These are phyloP conservation scores for Bradypodion ventrale DNA, from an alignment of 2,797 vertebrate genomes.

Conservation along the genomic window DNA sequence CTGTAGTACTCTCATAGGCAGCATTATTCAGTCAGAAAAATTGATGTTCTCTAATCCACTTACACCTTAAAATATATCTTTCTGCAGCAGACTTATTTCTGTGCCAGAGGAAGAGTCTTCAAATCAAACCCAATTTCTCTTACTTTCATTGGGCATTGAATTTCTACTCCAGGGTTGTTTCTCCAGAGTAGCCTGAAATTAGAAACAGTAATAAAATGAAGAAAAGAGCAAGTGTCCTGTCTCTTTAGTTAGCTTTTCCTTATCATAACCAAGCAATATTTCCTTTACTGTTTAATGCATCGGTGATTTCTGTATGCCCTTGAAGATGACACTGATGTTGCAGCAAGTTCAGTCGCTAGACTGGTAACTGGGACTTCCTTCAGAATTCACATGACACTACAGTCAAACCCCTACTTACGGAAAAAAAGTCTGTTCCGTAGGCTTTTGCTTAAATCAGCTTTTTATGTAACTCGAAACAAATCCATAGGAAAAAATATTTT, in stretches of 20 bases:
- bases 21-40: neutral
- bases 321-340: no score
- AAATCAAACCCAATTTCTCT: neutral
- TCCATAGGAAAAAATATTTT: no score
- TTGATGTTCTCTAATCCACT: neutral
- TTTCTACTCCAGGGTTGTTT: neutral
- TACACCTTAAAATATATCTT: neutral
- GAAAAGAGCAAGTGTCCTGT: neutral
- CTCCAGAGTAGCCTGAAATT: neutral
- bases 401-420: no score
- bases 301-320: no score
- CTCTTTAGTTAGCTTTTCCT: neutral
- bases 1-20: neutral
- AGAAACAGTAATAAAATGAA: neutral
- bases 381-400: no score
- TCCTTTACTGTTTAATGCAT: neutral
- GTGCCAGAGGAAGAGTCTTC: no score
- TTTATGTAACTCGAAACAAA: no score
- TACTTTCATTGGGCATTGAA: neutral
- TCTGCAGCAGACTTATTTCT: neutral
- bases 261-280: neutral
- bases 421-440: no score
- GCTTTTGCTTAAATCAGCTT: no score
- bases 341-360: no score
- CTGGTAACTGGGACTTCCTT: no score